These are phyloP conservation scores for Heterohyrax brucei DNA, from an alignment of 2,797 vertebrate species.

Conservation along the genomic window DNA sequence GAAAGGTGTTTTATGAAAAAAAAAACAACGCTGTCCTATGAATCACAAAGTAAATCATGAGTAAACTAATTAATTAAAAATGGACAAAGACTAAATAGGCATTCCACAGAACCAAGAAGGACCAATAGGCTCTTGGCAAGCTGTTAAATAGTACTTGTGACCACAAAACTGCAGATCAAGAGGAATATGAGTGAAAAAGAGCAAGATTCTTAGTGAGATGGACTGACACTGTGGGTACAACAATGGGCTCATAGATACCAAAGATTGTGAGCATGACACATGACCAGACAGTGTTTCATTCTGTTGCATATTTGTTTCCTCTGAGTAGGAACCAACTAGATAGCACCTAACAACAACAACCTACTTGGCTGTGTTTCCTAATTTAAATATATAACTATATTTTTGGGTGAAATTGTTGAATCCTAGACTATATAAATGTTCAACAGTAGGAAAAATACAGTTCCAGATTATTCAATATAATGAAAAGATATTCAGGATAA, in stretches of 20 bases:
- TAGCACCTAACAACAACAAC: no score
- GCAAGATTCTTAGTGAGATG: no score
- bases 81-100: conserved; percentile 38
- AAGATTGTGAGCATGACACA: no score
- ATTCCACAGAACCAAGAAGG: conserved; percentile 24
- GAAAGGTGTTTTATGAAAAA: conserved; percentile 58
- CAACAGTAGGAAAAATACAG: neutral
- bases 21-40: conserved; percentile 7
- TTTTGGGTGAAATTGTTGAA: neutral
- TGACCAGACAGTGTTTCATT: no score
- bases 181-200: no score
- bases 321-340: no score
- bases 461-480: conserved; percentile 1
- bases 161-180: conserved; percentile 56
- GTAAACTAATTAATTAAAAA: conserved; percentile 41
- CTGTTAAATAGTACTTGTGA: neutral
- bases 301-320: no score
- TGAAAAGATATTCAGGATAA: neutral
- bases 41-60: conserved; percentile 56
- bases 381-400: neutral
- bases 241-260: no score
- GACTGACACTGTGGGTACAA: no score
- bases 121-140: conserved; percentile 6
- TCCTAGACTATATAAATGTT: neutral
- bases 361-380: neutral